Conservation (phyloP, 2,888 invertebrate genomes). For the Rhyacophila evoluta region DNA sequence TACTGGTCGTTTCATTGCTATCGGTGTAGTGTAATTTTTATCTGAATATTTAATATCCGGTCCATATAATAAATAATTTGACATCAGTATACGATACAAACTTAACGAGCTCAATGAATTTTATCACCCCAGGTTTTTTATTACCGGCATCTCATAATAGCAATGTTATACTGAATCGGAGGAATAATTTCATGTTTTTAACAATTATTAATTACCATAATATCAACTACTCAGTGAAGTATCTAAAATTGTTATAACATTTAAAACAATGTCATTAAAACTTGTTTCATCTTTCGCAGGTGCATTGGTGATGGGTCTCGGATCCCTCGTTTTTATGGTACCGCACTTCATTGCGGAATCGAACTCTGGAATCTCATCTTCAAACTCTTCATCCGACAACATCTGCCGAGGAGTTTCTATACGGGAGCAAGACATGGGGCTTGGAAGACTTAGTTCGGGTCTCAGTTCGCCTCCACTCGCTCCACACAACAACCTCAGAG, state of each 20-base stretch:
- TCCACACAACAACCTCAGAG: conserved; percentile 77
- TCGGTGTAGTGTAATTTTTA: background rate
- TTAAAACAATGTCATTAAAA: too few species aligned
- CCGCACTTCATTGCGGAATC: conserved; percentile 92
- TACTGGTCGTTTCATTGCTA: background rate
- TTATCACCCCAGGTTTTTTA: background rate
- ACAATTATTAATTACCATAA: too few species aligned
- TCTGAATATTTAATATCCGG: background rate
- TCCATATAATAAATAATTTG: background rate
- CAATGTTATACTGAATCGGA: too few species aligned
- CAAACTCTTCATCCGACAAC: conserved; percentile 81
- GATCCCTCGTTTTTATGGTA: conserved; percentile 91
- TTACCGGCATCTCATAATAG: background rate
- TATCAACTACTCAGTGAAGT: too few species aligned
- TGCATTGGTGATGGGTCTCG: conserved; percentile 93
- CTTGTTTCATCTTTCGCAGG: conserved; percentile 71
- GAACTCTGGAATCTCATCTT: conserved; percentile 76
- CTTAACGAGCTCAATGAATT: background rate
- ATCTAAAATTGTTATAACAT: too few species aligned
- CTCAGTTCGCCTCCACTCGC: conserved; percentile 78
- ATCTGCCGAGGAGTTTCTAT: conserved; percentile 82
- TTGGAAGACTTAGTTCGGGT: conserved; percentile 78
- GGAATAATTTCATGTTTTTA: too few species aligned
- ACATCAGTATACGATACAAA: background rate
- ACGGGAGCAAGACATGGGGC: conserved; percentile 80